These are phyloP conservation scores for Syngnathus acus DNA, from an alignment of 2,797 vertebrate genomes.

Conservation along the genomic window DNA sequence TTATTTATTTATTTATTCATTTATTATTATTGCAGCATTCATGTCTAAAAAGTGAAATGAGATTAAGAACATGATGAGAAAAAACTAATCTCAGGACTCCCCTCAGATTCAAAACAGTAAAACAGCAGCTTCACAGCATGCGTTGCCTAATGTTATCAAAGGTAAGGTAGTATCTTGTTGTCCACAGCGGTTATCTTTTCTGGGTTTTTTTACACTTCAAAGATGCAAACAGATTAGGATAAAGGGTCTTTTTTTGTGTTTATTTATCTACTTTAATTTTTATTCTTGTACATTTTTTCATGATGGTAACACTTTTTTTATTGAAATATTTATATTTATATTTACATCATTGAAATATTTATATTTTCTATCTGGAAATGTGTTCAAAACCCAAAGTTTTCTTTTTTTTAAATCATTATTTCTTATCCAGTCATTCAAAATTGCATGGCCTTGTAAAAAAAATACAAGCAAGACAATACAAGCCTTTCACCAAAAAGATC, in stretches of 20 bases:
- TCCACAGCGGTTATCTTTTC: too few relatives aligned
- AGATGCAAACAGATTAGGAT: too few relatives aligned
- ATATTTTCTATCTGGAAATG: neutral
- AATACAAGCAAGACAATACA: neutral
- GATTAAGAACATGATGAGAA: too few relatives aligned
- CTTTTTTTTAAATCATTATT: neutral
- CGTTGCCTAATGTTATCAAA: too few relatives aligned
- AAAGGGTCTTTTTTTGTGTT: too few relatives aligned
- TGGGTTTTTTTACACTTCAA: too few relatives aligned
- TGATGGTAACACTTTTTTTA: neutral
- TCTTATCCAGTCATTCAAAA: neutral
- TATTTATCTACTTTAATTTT: too few relatives aligned
- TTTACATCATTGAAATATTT: too few relatives aligned
- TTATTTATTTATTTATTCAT: too few relatives aligned
- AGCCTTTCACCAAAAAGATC: neutral
- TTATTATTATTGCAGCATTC: neutral
- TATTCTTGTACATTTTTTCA: too few relatives aligned
- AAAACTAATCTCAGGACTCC: too few relatives aligned
- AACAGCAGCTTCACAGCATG: neutral
- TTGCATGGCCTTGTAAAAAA: slow-evolving; percentile 6
- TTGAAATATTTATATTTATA: neutral
- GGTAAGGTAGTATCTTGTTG: too few relatives aligned
- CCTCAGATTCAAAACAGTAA: neutral
- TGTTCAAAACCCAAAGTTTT: neutral
- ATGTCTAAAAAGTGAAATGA: neutral